Evolutionary conservation across 2,888 invertebrate genomes (phyloP), one percentile per base, ranked within the genome.

Genomic region (Xanthia togata): DNA sequence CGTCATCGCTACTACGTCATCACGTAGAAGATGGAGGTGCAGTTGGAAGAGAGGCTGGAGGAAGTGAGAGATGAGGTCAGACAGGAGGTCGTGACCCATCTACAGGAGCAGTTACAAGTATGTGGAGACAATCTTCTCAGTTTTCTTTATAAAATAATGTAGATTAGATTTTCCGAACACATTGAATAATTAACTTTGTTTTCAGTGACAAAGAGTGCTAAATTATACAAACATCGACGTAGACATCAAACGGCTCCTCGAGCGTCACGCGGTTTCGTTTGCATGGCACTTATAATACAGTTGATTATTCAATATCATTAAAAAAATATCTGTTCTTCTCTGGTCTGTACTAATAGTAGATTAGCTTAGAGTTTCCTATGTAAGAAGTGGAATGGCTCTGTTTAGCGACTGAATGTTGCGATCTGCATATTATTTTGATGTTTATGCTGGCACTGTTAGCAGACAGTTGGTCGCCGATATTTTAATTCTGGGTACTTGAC

Each of bases 51-150:
- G 86, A 89, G 92, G 38, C 76, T 93, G n/a, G 92, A 93, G 26
- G 91, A 91, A 81, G 91, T 90, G 9, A 88, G 92, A 35, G 91
- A 97, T 70, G 93, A 97, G 90, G 98, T 98, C 81, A 97, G 97
- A 87, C 96, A 97, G 89, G 98, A 98, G 91, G 97, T 98, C 87
- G 97, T 97, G 83, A 97, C 97, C 84, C 97, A 97, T 87, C 95
- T 98, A 87, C 98, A 98, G 93, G 97, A 97, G 77, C 97, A 98
- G 92, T 97, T 98, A 89, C 98, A 98, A 98, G 98, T 98, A 97
- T 94, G 96, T 90, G 12, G 14, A 26, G 12, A 35, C 1, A 14
- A 47, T 55, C 23, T 41, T 50, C 12, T 14, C 35, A 53, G 44
- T 31, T 62, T 70, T 23, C 44, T 12, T 57, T 57, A 26, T 12